Conservation (phyloP, 2,113 vertebrate species). For the Diadophis punctatus region DNA sequence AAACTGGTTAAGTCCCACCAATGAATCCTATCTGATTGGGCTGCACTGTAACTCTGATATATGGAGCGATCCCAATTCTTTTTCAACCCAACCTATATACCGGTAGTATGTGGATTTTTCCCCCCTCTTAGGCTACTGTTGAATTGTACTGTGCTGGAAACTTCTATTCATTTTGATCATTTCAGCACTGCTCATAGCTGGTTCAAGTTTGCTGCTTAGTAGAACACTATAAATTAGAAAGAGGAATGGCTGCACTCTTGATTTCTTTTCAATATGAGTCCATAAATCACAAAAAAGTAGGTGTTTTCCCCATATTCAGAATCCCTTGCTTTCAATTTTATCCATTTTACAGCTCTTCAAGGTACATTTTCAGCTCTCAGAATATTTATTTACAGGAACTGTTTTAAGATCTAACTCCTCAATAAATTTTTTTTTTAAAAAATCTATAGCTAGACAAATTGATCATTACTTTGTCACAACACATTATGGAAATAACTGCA, state of each 20-base stretch:
- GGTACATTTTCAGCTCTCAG: slow-evolving; percentile 18
- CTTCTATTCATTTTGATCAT: background rate
- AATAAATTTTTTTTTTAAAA: background rate
- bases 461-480: slow-evolving; percentile 2
- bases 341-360: slow-evolving; percentile 2
- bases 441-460: background rate
- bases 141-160: background rate
- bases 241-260: slow-evolving; percentile 3
- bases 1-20: background rate
- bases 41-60: background rate
- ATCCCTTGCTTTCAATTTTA: slow-evolving; percentile 9
- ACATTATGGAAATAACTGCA: background rate
- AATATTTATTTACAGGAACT: slow-evolving; percentile 27
- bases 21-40: background rate
- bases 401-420: slow-evolving; percentile 15
- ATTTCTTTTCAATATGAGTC: slow-evolving; percentile 18
- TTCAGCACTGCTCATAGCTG: background rate
- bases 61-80: background rate
- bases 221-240: background rate
- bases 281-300: slow-evolving; percentile 40
- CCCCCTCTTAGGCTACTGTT: background rate
- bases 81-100: background rate
- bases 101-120: background rate
- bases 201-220: background rate
- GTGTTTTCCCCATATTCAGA: slow-evolving; percentile 17